Evolutionary conservation across 2,888 invertebrate genomes (phyloP), one percentile per base, ranked within the genome.

Genomic region (Campoplex nolae): DNA sequence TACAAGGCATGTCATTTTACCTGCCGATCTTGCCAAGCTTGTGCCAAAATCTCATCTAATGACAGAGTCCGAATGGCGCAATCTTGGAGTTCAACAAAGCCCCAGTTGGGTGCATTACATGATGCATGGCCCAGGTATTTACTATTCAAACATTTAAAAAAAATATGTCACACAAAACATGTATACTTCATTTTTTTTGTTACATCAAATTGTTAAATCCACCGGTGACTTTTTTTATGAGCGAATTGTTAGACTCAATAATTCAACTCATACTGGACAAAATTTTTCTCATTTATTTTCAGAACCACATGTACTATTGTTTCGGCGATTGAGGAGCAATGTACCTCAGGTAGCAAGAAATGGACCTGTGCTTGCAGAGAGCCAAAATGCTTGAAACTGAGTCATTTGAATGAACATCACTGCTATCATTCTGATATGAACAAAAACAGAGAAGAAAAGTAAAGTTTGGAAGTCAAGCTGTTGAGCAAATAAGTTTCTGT

Each of bases 11-110:
- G 99, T 99, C 0, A 98, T 98, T 92, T 94, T 99, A 51, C 98
- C 99, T 2, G 96, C 96, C 28, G 98, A 98, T 88, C 95, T 98
- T 65, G 97, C 98, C 0, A 97, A 97, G 88, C 95, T 97, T 77
- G 98, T 99, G 0, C 99, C 99, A 0, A 97, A 98, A 93, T 97
- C 97, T 0, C 98, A 98, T 93, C 95, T 99, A 73, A 98, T 99
- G 98, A 97, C 98, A 0, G 99, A 99, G 95, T 97, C 97, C 0
- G 99, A 99, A 94, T 99, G 99, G 99, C 96, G 99, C 86, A 98
- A 98, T 94, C 96, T 99, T 1, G 99, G 99, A 0, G 98, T 99
- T 0, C 98, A 98, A 93, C 99, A 99, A 94, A 98, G 98, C 93
- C 98, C 98, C 0, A 97, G 97, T 74, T 98, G 97, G 97, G 96